A percentile compares a stretch with the other conserved stretches of the same genome.
phyloP scores from a whole-genome alignment of 2,797 vertebrate species.

The Pteronotus mesoamericanus region DNA sequence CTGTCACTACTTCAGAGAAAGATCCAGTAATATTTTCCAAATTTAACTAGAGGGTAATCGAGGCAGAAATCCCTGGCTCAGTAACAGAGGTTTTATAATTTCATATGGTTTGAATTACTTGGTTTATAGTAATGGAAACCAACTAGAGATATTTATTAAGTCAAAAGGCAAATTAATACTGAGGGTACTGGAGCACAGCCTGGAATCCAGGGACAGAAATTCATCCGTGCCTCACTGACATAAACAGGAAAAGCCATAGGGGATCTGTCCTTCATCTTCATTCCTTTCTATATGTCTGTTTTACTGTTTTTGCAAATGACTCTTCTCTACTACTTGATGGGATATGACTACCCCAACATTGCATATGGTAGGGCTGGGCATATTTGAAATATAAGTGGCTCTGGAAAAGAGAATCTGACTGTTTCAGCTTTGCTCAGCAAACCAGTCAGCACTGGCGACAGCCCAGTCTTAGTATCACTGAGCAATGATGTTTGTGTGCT shows the following conservation, averaged over 20 bases:
- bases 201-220: neutral
- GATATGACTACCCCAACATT: neutral
- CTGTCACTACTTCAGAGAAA: neutral
- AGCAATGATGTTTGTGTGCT: neutral
- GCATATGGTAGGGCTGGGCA: neutral
- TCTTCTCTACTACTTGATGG: neutral
- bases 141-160: neutral
- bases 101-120: conserved; percentile 20
- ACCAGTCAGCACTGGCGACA: neutral
- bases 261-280: neutral
- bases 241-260: neutral
- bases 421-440: neutral
- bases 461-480: neutral
- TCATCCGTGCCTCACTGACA: neutral
- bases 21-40: conserved; percentile 46
- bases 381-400: neutral
- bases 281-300: neutral
- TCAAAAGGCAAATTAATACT: neutral
- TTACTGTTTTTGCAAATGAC: neutral
- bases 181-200: neutral
- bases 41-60: neutral
- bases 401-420: neutral
- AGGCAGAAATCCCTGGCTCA: neutral
- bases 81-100: neutral
- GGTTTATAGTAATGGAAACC: neutral